Evolutionary conservation across 2,888 invertebrate genomes (phyloP).

Genomic region (Galerucella pusilla): DNA sequence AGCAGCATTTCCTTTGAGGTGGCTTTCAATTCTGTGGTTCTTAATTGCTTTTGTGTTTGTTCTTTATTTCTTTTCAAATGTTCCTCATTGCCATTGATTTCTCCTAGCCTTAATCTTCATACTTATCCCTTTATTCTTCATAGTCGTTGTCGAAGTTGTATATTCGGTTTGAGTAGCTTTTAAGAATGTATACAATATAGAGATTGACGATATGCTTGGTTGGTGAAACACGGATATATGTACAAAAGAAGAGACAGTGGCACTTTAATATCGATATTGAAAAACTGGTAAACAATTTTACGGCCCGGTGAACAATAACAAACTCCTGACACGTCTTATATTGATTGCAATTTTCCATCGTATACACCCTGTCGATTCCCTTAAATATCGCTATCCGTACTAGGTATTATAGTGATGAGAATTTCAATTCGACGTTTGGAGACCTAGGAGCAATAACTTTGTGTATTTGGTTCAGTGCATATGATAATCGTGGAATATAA

Average conservation of each 20-base stretch:
- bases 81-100: no score
- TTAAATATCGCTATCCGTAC: slow-evolving; percentile 22
- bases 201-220: neutral
- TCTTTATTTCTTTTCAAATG: no score
- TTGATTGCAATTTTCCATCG: slow-evolving; percentile 32
- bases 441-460: slow-evolving; percentile 23
- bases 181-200: neutral
- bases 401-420: slow-evolving; percentile 21
- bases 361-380: slow-evolving; percentile 29
- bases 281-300: slow-evolving; percentile 43
- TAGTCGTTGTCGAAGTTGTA: neutral
- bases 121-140: neutral
- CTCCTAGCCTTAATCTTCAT: neutral
- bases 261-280: slow-evolving; percentile 36
- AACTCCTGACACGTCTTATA: slow-evolving; percentile 29
- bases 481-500: slow-evolving; percentile 8
- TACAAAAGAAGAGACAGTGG: neutral
- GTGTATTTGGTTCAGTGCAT: slow-evolving; percentile 28
- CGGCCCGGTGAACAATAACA: slow-evolving; percentile 20
- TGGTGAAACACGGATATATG: neutral
- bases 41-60: no score
- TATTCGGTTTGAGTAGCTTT: neutral
- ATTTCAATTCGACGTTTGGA: slow-evolving; percentile 24
- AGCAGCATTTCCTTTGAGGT: no score
- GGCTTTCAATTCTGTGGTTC: no score